Conservation (phyloP, 2,888 invertebrate genomes). For the Eubasilissa splendida region DNA sequence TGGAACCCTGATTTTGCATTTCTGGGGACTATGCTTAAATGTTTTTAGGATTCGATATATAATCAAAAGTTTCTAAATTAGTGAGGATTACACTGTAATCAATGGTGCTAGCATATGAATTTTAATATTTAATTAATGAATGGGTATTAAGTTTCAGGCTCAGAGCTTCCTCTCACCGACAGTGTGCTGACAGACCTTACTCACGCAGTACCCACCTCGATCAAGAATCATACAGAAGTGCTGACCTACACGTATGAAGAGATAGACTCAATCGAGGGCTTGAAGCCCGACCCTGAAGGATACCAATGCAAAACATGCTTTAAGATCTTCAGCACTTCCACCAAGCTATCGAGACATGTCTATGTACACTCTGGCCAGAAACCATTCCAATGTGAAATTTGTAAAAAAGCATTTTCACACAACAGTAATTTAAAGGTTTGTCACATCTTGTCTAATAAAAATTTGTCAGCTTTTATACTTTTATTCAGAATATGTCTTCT, state of each 20-base stretch:
- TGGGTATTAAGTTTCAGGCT: slow-evolving; percentile 41
- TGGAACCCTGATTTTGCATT: no score
- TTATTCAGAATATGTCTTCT: no score
- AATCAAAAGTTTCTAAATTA: no score
- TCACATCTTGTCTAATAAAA: background rate
- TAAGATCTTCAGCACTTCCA: slow-evolving; percentile 56
- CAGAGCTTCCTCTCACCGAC: slow-evolving; percentile 49
- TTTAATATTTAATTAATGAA: slow-evolving; percentile 18
- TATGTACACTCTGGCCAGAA: slow-evolving; percentile 58
- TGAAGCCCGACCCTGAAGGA: slow-evolving; percentile 44
- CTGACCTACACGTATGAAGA: slow-evolving; percentile 47
- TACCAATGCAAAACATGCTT: slow-evolving; percentile 56
- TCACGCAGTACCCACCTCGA: slow-evolving; percentile 48
- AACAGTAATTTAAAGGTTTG: slow-evolving; percentile 57
- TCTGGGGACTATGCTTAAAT: no score
- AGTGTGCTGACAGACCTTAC: slow-evolving; percentile 52
- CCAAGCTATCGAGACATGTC: slow-evolving; percentile 56
- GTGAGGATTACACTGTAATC: no score
- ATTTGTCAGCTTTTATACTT: no score
- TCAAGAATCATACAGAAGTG: slow-evolving; percentile 46
- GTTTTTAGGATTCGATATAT: no score
- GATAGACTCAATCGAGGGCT: slow-evolving; percentile 44
- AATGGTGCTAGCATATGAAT: background rate
- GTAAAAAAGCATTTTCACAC: slow-evolving; percentile 56
- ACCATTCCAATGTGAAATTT: slow-evolving; percentile 59